These are phyloP conservation scores for Epiblema foenella DNA, from an alignment of 2,888 invertebrate species.

Conservation along the genomic window DNA sequence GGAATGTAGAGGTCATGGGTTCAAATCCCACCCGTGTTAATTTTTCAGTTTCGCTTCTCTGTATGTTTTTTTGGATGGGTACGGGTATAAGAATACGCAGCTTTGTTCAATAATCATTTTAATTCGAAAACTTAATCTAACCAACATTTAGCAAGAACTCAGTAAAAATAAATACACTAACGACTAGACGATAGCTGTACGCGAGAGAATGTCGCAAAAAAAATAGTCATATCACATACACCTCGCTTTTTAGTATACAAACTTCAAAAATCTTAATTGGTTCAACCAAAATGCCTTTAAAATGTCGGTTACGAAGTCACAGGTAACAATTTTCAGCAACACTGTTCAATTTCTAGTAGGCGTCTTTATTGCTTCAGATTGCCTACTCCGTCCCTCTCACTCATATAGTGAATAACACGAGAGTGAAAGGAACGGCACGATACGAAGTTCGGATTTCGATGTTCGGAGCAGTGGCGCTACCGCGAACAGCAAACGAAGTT, in stretches of 20 bases:
- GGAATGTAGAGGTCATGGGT: too few relatives aligned
- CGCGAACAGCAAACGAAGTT: too few relatives aligned
- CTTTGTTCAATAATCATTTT: slow-evolving; percentile 70
- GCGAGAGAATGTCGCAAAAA: slow-evolving; percentile 45
- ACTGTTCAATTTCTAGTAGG: too few relatives aligned
- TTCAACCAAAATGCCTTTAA: background rate
- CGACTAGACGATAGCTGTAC: slow-evolving; percentile 79
- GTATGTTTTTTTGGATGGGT: background rate
- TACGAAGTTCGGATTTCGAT: too few relatives aligned
- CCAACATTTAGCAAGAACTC: slow-evolving; percentile 69
- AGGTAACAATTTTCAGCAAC: too few relatives aligned
- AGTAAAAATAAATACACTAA: slow-evolving; percentile 74
- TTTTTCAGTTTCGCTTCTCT: background rate
- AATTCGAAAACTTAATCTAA: slow-evolving; percentile 79
- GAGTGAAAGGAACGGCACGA: too few relatives aligned
- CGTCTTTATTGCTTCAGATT: too few relatives aligned
- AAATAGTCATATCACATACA: slow-evolving; percentile 42
- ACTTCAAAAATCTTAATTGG: background rate
- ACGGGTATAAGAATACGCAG: slow-evolving; percentile 49
- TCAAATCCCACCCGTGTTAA: too few relatives aligned
- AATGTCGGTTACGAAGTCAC: too few relatives aligned
- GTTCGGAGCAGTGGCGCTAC: too few relatives aligned
- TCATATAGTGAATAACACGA: too few relatives aligned
- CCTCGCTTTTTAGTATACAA: slow-evolving; percentile 6
- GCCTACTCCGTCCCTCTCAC: too few relatives aligned